Evolutionary conservation across 2,888 invertebrate genomes (phyloP), one percentile per base, ranked within the genome.

Genomic region (Patella caerulea): DNA sequence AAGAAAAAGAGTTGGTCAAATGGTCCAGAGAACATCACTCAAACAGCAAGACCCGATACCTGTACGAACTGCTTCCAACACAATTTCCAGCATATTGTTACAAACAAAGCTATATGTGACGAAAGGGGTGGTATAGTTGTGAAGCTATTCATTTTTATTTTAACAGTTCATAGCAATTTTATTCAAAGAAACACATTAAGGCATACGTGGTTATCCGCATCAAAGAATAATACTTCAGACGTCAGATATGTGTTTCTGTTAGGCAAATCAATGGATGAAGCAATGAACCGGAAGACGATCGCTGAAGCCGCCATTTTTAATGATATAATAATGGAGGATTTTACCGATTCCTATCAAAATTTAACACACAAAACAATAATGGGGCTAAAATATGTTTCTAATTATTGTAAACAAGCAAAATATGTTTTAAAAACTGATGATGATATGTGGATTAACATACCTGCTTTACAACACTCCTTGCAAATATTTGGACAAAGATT

Each of bases 361-460:
- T 71, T 85, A 24, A 85, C 85, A 2, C 76, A 75, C 29, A 85
- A 84, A 76, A 85, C 85, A 17, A 76, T 84, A 19, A 81, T 81
- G 17, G 81, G 77, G 11, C 56, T 84, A 15, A 73, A 77, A n/a
- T 85, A 83, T 83, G 81, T 76, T 3, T 55, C 73, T 24, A 71
- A 71, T 7, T 75, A 45, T 45, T 85, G 85, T 56, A 17, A 72
- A 2, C 45, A 71, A 2, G 75, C 83, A 3, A 78, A 72, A 15
- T 83, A 78, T 65, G 59, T 86, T 3, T 79, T 86, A 80, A 86
- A 86, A 76, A 83, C 82, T 1, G 87, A 87, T 59, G 87, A 88
- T 73, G 88, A 88, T 74, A 85, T 88, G 86, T 88, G 79, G 81
- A 79, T 87, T 3, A 82, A 82, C 56, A 69, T 78, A 1, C 79